phyloP scores from a whole-genome alignment of 1,140 invertebrate genomes.

The Helicorthomorpha holstii region DNA sequence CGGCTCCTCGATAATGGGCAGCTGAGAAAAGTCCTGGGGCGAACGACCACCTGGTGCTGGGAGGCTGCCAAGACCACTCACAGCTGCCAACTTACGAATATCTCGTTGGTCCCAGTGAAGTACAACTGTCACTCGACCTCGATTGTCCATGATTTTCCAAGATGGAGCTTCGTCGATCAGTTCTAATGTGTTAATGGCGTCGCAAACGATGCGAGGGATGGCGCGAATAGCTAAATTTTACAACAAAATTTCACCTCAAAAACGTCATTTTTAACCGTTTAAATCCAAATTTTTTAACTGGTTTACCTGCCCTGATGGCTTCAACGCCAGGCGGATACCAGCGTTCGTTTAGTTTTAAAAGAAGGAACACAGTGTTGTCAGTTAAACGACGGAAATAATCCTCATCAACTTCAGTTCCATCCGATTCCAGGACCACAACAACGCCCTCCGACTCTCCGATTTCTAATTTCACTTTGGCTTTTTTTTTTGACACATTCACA shows the following conservation, averaged over 20 bases:
- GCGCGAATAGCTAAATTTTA: constrained; percentile 82
- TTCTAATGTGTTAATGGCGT: constrained; percentile 81
- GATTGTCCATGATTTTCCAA: constrained; percentile 94
- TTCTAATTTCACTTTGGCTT: constrained; percentile 16
- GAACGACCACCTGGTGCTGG: constrained; percentile 2
- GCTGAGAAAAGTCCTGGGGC: constrained; percentile 3
- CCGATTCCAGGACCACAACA: constrained; percentile 69
- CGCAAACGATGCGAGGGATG: constrained; percentile 89
- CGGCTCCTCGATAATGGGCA: constrained; percentile 4
- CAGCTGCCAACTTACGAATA: constrained; percentile 13
- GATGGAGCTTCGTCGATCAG: constrained; percentile 84
- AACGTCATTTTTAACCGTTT: too few relatives aligned
- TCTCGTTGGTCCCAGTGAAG: constrained; percentile 67
- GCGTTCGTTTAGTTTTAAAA: constrained; percentile 69
- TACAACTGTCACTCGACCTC: constrained; percentile 80
- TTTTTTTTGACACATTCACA: too few relatives aligned
- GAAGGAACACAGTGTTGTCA: constrained; percentile 72
- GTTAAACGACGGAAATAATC: constrained; percentile 79
- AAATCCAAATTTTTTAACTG: too few relatives aligned
- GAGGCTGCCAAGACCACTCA: too few relatives aligned
- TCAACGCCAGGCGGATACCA: constrained; percentile 75
- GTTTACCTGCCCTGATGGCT: constrained; percentile 73
- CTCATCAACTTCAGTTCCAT: constrained; percentile 90
- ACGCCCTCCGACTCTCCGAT: constrained; percentile 10
- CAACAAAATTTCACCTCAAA: too few relatives aligned